Evolutionary conservation across 2,113 vertebrate genomes (phyloP), one percentile per base, ranked within the genome.

Genomic region (Sinocyclocheilus maitianheensis): DNA sequence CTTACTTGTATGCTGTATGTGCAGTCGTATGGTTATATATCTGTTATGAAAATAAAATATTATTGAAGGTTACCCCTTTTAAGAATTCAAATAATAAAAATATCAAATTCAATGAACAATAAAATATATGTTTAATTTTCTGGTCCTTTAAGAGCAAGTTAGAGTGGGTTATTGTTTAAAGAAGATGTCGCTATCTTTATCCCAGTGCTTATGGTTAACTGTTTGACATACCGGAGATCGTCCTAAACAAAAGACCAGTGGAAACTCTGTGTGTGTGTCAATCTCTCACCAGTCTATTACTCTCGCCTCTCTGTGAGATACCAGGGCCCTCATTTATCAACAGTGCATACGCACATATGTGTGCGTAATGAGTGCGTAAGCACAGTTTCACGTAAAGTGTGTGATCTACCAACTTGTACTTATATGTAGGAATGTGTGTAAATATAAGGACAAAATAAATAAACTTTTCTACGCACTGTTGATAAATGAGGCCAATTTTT

Each of bases 211-310:
- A 30, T 37, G 20, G 30, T 53, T 58, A 86, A 72, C 14, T 37
- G 71, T 84, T 48, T 84, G 81, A 74, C 48, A 34, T 71, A 84
- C 1, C 14, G 8, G 81, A 60, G 24, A 53, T 10, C 37, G 34
- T 58, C 65, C 67, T 83, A 83, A 83, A 83, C 67, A 83, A 40
- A 83, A 24, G 30, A 37, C 65, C 51, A 84, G 14, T 84, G 81
- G 81, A 84, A 84, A 84, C 22, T 74, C 34, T 71, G 11, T 22
- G n/a, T 81, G n/a, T 51, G 62, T 12, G 24, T 20, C 6, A 30
- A 72, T 74, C 65, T 83, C 48, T 40, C 20, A 74, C 67, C 46
- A 53, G 18, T 83, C 65, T 37, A 24, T 74, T 40, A 74, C 51
- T 43, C 30, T 6, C 22, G 2, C 16, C 80, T 51, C 20, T 83